Percentiles rank a stretch among this genome's conserved stretches.
phyloP scores from a whole-genome alignment of 2,797 vertebrate species.

The Rhodeus uyekii region DNA sequence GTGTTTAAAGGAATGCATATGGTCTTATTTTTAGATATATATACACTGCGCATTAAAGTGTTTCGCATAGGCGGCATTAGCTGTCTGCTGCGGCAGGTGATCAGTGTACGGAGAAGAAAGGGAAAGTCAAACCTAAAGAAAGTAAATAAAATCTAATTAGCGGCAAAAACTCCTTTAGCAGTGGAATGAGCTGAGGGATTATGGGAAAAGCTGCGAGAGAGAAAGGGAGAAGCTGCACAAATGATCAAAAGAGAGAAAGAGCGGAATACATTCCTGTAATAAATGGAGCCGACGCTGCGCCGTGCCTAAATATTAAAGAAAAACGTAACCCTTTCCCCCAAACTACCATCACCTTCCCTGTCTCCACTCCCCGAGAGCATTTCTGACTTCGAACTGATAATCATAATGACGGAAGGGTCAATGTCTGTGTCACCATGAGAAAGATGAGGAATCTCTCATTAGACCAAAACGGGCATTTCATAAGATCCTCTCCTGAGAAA shows the following conservation, averaged over 20 bases:
- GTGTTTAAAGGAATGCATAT: constrained; percentile 3
- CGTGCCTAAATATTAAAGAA: not conserved
- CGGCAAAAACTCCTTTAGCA: constrained; percentile 36
- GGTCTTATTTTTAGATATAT: constrained; percentile 21
- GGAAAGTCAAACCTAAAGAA: constrained; percentile 6
- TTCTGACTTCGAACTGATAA: constrained; percentile 22
- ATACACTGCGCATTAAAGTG: not conserved
- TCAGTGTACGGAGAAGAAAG: not conserved
- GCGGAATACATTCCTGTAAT: not conserved
- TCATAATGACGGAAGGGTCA: constrained; percentile 38
- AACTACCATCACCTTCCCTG: constrained; percentile 6
- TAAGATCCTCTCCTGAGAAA: constrained; percentile 24
- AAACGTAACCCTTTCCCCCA: not conserved
- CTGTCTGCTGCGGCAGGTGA: not conserved
- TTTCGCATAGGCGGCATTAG: not conserved
- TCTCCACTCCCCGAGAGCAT: not conserved
- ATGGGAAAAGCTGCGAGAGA: constrained; percentile 6
- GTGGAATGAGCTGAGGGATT: constrained; percentile 19
- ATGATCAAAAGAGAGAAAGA: constrained; percentile 31
- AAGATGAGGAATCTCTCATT: constrained; percentile 28
- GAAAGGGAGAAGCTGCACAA: not conserved
- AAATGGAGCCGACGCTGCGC: not conserved
- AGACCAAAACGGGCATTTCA: constrained; percentile 36
- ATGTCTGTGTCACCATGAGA: constrained; percentile 16
- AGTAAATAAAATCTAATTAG: constrained; percentile 54